Evolutionary conservation across 1,140 invertebrate species (phyloP), one percentile per base, ranked within the genome.

Genomic region (Megalopta genalis): DNA sequence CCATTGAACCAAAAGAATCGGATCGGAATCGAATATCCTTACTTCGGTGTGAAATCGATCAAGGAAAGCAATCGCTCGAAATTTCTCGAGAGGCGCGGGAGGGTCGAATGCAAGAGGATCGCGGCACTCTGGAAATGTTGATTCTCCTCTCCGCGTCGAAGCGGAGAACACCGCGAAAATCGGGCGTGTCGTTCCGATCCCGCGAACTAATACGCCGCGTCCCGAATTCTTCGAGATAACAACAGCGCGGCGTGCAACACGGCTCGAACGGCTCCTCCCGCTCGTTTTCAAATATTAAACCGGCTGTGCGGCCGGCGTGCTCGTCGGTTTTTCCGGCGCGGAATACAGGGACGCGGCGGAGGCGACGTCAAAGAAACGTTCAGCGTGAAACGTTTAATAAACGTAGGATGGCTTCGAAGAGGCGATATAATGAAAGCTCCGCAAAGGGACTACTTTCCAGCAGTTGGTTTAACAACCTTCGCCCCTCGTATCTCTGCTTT

Each of bases 301-400:
- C 21, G 52, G 52, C 21, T 16, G 27, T 63, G 37, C 27, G 18
- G 25, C 42, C 9, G 42, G 42, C 6, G 4, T 16, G 14, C 16
- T 18, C 59, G 59, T 12, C 5, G n/a, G 14, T 37, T 32, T 63
- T 63, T 5, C 27, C 27, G 14, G 18, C 60, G 60, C 60, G 27
- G 1, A 32, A 10, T 21, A 27, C n/a, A 10, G 14, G n/a, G 57
- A 25, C 3, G 23, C 12, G 37, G 16, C 25, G 23, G 42, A 18
- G 16, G 25, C 12, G 27, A 4, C 54, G 49, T 66, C n/a, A 9
- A 39, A 66, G 54, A 23, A 77, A 25, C 27, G 57, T 21, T 37
- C 16, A 42, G 57, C 42, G 25, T 25, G 10, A 42, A 52, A 37
- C 52, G 76, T 37, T 79, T 70, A 78, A 82, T 69, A 69, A 54